A percentile compares a stretch with the other conserved stretches of the same genome.
phyloP scores from a whole-genome alignment of 2,888 invertebrate species.

The Lacanobia wlatinum region DNA sequence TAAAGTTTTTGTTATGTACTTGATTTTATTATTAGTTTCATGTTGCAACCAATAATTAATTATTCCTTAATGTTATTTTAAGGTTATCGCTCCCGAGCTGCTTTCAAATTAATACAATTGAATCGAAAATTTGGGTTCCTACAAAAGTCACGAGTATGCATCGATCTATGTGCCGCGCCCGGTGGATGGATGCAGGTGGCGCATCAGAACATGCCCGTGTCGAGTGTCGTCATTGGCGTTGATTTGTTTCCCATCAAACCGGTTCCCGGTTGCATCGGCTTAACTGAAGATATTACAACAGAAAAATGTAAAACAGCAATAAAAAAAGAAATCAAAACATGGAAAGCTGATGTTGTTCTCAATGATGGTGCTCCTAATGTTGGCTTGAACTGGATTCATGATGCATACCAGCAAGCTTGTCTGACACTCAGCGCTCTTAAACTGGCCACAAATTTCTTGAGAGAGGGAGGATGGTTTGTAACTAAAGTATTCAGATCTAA shows the following conservation, averaged over 20 bases:
- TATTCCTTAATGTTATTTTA: slow-evolving; percentile 62
- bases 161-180: slow-evolving; percentile 99
- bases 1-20: slow-evolving; percentile 77
- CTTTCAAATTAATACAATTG: slow-evolving; percentile 99
- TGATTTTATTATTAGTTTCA: background rate
- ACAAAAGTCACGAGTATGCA: slow-evolving; percentile 98
- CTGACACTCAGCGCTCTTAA: slow-evolving; percentile 98
- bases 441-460: slow-evolving; percentile 96
- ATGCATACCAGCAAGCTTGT: slow-evolving; percentile 98
- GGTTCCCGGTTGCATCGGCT: slow-evolving; percentile 96
- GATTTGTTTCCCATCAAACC: slow-evolving; percentile 98
- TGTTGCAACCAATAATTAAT: slow-evolving; percentile 1
- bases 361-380: slow-evolving; percentile 99
- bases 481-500: slow-evolving; percentile 99
- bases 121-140: slow-evolving; percentile 99
- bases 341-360: slow-evolving; percentile 99
- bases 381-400: slow-evolving; percentile 98
- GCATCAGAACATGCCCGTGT: slow-evolving; percentile 98
- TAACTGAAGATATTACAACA: slow-evolving; percentile 99
- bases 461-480: slow-evolving; percentile 98
- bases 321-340: slow-evolving; percentile 96
- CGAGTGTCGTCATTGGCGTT: slow-evolving; percentile 98
- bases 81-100: slow-evolving; percentile 99
- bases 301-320: slow-evolving; percentile 96
- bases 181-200: slow-evolving; percentile 99